Evolutionary conservation across 2,113 vertebrate genomes (phyloP).

Genomic region (Pionites leucogaster): DNA sequence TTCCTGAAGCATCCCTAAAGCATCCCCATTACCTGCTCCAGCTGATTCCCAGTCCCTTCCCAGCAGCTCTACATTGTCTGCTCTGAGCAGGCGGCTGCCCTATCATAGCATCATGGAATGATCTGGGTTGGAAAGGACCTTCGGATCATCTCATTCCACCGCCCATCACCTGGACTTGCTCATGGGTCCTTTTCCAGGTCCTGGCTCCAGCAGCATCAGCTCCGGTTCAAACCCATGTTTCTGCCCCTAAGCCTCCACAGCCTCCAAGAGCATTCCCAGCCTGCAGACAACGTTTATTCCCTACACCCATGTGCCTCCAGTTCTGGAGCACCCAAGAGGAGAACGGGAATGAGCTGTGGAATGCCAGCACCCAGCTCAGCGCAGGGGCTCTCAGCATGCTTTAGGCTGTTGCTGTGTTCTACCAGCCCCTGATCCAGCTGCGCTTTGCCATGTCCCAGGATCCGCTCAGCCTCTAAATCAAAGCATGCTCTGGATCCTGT

Average conservation of each 20-base stretch:
- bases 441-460: background rate
- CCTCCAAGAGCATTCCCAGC: background rate
- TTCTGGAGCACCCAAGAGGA: background rate
- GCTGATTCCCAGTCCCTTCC: background rate
- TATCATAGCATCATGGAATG: background rate
- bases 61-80: background rate
- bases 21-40: background rate
- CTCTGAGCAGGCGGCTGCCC: background rate
- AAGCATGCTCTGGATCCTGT: background rate
- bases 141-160: background rate
- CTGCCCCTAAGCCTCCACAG: background rate
- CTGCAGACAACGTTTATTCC: background rate
- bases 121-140: background rate
- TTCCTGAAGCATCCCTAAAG: background rate
- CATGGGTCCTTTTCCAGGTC: background rate
- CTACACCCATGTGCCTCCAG: rapidly evolving
- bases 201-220: background rate
- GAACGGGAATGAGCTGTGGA: background rate
- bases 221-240: background rate
- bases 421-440: background rate
- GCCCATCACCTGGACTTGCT: background rate
- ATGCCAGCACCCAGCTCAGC: background rate
- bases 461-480: background rate
- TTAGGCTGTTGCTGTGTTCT: background rate
- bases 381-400: rapidly evolving